A percentile compares a stretch with the other conserved stretches of the same genome.
These are phyloP conservation scores for Rousettus madagascariensis DNA, from an alignment of 2,797 vertebrate species.

Conservation along the genomic window DNA sequence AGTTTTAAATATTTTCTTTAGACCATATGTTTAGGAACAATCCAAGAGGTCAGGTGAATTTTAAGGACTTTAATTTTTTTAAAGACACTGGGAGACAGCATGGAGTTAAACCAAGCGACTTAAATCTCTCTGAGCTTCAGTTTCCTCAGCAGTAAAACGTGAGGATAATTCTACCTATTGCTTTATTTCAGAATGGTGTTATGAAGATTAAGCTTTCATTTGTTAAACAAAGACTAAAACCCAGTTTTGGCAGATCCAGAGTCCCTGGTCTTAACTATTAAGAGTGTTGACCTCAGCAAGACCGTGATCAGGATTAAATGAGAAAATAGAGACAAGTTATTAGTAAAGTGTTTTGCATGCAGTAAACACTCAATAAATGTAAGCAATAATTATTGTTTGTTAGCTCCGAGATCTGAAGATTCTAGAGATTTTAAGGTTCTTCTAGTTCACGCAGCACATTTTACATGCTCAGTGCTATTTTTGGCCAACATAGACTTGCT, in stretches of 20 bases:
- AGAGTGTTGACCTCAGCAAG: neutral
- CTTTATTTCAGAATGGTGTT: slow-evolving; percentile 29
- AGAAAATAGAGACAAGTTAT: neutral
- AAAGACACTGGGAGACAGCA: neutral
- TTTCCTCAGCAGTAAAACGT: slow-evolving; percentile 16
- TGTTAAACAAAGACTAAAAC: neutral
- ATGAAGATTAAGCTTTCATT: neutral
- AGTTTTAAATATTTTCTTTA: slow-evolving; percentile 5
- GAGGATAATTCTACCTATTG: neutral
- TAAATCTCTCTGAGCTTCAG: neutral
- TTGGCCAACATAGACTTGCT: neutral
- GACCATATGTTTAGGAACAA: neutral
- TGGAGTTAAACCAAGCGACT: neutral
- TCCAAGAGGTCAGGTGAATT: neutral
- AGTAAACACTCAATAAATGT: neutral
- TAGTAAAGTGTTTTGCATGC: neutral
- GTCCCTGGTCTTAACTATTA: neutral
- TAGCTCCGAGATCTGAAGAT: neutral
- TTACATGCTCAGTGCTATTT: neutral
- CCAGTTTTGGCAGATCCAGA: neutral
- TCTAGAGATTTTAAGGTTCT: neutral
- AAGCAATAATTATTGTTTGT: neutral
- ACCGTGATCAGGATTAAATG: neutral
- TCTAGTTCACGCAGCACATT: neutral
- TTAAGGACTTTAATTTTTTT: neutral